These are phyloP conservation scores for Melopsittacus undulatus DNA, from an alignment of 2,797 vertebrate species.

Conservation along the genomic window DNA sequence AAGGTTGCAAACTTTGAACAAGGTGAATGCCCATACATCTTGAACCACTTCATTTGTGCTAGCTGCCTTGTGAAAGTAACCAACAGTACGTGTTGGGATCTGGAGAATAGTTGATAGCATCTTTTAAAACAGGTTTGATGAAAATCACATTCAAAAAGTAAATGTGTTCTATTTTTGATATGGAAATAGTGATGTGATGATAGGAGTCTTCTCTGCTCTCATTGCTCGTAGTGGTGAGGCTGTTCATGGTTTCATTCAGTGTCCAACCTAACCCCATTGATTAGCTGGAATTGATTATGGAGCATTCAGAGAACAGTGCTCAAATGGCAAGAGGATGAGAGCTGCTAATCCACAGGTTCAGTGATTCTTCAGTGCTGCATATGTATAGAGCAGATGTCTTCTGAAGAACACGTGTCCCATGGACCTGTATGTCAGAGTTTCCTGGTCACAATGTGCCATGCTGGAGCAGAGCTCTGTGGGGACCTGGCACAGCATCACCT, in stretches of 20 bases:
- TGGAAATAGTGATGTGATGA: not conserved
- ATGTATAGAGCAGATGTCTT: not conserved
- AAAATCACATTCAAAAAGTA: not conserved
- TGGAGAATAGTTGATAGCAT: not conserved
- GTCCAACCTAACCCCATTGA: not conserved
- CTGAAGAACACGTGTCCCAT: accelerated
- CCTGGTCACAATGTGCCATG: not conserved
- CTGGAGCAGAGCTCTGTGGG: not conserved
- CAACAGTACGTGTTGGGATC: no score
- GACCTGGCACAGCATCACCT: not conserved
- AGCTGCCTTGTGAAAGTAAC: no score
- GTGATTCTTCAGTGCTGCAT: not conserved
- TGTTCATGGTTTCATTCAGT: slow-evolving; percentile 5
- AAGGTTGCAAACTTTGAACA: not conserved
- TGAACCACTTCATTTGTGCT: no score
- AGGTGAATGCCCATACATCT: no score
- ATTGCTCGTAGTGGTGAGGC: not conserved
- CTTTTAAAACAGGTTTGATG: not conserved
- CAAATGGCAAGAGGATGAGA: not conserved
- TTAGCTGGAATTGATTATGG: not conserved
- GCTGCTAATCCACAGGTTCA: not conserved
- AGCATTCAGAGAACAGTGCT: not conserved
- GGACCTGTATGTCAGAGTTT: not conserved
- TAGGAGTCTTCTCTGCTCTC: not conserved
- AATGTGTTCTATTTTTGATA: not conserved